Percentiles rank a stretch among this genome's conserved stretches.
Conservation (phyloP, 2,888 invertebrate genomes). For the Noctuana brunneofusca region DNA sequence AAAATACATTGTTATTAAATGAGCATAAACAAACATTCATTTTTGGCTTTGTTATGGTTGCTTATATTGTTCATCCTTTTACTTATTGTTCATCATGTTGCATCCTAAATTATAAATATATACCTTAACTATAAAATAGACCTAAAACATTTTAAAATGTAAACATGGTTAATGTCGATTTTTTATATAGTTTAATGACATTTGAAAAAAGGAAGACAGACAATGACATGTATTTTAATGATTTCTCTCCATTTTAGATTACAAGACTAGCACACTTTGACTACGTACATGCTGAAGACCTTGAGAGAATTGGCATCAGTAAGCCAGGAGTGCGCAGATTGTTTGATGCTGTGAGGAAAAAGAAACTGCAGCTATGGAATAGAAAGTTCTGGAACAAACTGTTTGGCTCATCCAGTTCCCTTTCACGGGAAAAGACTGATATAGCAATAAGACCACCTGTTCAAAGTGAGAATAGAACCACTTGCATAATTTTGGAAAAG, state of each 20-base stretch:
- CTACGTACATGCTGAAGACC: slow-evolving; percentile 96
- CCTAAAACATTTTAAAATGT: too few relatives aligned
- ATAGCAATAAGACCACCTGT: slow-evolving; percentile 67
- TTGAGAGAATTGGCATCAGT: slow-evolving; percentile 96
- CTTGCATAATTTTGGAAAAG: slow-evolving; percentile 93
- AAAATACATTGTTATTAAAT: neutral
- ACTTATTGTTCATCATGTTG: too few relatives aligned
- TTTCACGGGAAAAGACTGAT: slow-evolving; percentile 72
- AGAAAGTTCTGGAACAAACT: slow-evolving; percentile 92
- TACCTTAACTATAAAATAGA: too few relatives aligned
- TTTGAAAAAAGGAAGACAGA: too few relatives aligned
- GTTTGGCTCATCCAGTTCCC: slow-evolving; percentile 81
- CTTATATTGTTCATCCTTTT: too few relatives aligned
- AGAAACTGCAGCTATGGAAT: slow-evolving; percentile 91
- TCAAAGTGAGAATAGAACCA: slow-evolving; percentile 75
- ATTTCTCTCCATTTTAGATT: slow-evolving; percentile 81
- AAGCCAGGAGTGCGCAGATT: slow-evolving; percentile 95
- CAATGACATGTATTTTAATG: too few relatives aligned
- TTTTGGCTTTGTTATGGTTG: too few relatives aligned
- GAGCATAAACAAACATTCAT: neutral
- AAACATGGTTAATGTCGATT: too few relatives aligned
- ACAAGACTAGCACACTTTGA: slow-evolving; percentile 97
- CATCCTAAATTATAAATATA: too few relatives aligned
- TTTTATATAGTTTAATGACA: too few relatives aligned
- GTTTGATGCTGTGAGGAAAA: slow-evolving; percentile 95